phyloP scores from a whole-genome alignment of 2,113 vertebrate species.

The Bubalus kerabau region DNA sequence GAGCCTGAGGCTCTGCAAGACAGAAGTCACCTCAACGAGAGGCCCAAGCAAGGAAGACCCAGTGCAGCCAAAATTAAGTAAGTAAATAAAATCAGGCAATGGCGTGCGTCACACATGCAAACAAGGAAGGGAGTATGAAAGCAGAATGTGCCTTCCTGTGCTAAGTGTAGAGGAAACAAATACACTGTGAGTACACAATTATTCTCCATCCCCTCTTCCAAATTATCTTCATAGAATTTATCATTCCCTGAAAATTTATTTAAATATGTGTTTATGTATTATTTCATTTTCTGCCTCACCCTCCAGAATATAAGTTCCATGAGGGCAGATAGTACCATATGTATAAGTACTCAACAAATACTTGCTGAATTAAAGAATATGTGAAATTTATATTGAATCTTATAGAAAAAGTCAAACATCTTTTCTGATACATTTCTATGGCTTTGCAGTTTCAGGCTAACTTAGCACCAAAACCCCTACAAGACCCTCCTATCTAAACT shows the following conservation, averaged over 20 bases:
- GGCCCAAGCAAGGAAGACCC: neutral
- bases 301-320: neutral
- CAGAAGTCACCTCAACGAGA: neutral
- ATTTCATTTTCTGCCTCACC: neutral
- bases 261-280: neutral
- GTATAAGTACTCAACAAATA: neutral
- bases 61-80: neutral
- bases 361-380: neutral
- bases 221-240: conserved; percentile 7
- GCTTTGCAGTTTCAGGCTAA: neutral
- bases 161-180: neutral
- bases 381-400: neutral
- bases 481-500: neutral
- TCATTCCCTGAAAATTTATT: neutral
- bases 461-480: neutral
- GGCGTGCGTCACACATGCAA: neutral
- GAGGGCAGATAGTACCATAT: neutral
- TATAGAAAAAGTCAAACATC: neutral
- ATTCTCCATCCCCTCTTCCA: neutral
- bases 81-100: neutral
- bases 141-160: neutral
- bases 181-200: neutral
- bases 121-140: neutral
- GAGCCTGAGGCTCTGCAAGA: neutral
- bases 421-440: conserved; percentile 13